These are phyloP conservation scores for Python bivittatus DNA, from an alignment of 2,113 vertebrate genomes.

Conservation along the genomic window DNA sequence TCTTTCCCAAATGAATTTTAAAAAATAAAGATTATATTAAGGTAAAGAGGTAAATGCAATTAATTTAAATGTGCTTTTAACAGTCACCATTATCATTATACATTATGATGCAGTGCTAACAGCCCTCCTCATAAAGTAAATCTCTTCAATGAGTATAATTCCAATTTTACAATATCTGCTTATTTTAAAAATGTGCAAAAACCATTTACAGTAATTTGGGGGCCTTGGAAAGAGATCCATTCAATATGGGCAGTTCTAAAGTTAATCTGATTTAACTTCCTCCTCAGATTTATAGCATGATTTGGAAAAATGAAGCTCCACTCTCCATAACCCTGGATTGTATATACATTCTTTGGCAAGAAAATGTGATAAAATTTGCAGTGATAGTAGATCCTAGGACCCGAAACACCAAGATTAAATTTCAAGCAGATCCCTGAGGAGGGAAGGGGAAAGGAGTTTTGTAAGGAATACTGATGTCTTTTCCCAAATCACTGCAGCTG, in stretches of 20 bases:
- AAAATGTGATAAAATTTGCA: background rate
- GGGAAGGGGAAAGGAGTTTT: background rate
- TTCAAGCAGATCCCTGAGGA: background rate
- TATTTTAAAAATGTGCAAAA: background rate
- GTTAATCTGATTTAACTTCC: background rate
- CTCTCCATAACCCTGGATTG: background rate
- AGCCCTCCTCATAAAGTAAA: background rate
- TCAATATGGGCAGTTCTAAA: background rate
- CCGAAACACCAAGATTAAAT: too few species aligned
- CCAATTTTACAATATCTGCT: background rate
- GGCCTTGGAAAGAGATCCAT: background rate
- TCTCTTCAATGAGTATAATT: background rate
- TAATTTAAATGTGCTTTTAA: slow-evolving; percentile 5
- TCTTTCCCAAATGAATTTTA: background rate
- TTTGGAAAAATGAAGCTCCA: background rate
- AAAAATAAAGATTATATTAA: background rate
- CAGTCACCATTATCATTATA: background rate
- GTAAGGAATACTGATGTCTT: background rate
- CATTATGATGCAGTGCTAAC: background rate
- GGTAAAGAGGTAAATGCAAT: slow-evolving; percentile 4
- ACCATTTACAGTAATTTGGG: background rate
- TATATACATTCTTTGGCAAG: background rate
- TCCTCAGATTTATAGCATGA: background rate
- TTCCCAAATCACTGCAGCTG: background rate
- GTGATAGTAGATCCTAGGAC: background rate